phyloP scores from a whole-genome alignment of 1,140 invertebrate species.

The Elymnias hypermnestra region DNA sequence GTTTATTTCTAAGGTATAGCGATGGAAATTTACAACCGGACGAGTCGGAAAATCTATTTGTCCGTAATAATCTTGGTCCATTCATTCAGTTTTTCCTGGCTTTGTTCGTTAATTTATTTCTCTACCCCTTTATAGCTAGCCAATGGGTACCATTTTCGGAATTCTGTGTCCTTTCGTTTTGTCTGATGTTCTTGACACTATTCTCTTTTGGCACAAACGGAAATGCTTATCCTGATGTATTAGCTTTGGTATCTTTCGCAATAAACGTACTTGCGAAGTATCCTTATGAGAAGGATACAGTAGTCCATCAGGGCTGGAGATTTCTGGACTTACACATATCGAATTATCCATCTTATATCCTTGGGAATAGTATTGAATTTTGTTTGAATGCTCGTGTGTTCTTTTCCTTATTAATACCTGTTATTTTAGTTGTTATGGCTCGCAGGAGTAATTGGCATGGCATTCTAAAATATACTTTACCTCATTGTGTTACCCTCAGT shows the following conservation, averaged over 20 bases:
- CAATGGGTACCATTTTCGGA: constrained; percentile 90
- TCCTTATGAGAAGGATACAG: constrained; percentile 88
- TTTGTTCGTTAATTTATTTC: constrained; percentile 83
- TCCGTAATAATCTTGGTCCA: constrained; percentile 88
- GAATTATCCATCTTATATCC: constrained; percentile 86
- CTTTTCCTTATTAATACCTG: constrained; percentile 85
- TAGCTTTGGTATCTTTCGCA: constrained; percentile 86
- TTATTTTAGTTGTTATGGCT: constrained; percentile 85
- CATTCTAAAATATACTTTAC: constrained; percentile 85
- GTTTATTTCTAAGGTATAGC: constrained; percentile 84
- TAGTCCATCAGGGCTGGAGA: constrained; percentile 86
- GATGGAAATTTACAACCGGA: constrained; percentile 83
- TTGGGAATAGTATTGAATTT: constrained; percentile 89
- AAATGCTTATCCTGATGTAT: constrained; percentile 79
- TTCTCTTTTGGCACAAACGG: constrained; percentile 81
- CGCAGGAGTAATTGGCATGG: constrained; percentile 85
- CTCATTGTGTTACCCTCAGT: constrained; percentile 90
- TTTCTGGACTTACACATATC: constrained; percentile 87
- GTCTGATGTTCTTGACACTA: constrained; percentile 84
- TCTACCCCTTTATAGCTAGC: constrained; percentile 86
- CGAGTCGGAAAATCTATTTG: constrained; percentile 87
- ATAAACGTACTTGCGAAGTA: constrained; percentile 89
- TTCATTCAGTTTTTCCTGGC: constrained; percentile 87
- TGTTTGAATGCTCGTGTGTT: constrained; percentile 88
- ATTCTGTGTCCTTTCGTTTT: constrained; percentile 84